Conservation (phyloP, 2,113 vertebrate genomes). For the Trogon melanurus region DNA sequence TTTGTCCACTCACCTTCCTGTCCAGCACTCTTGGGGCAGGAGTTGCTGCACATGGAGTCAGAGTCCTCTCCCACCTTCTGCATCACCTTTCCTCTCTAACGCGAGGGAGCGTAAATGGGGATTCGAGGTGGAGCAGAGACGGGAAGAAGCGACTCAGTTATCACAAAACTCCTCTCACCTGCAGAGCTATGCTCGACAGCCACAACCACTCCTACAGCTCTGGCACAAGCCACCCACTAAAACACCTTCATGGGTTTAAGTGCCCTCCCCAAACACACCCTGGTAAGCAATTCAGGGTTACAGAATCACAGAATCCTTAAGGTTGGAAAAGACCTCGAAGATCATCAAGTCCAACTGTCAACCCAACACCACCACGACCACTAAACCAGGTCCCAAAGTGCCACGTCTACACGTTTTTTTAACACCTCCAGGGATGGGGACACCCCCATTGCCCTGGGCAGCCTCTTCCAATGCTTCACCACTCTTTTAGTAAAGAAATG, state of each 20-base stretch:
- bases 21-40: no score
- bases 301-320: no score
- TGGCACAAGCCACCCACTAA: not conserved
- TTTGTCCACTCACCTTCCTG: not conserved
- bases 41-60: not conserved
- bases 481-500: no score
- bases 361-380: no score
- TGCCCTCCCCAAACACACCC: not conserved
- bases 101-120: not conserved
- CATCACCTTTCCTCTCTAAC: not conserved
- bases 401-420: no score
- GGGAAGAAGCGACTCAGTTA: accelerated
- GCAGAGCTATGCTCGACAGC: not conserved
- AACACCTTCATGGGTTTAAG: no score
- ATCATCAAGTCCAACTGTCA: no score
- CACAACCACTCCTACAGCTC: not conserved
- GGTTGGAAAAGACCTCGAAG: no score
- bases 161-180: not conserved
- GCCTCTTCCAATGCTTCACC: no score
- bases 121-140: not conserved
- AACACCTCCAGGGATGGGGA: no score
- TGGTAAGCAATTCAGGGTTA: not conserved
- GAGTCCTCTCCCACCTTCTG: not conserved
- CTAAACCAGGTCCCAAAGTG: no score
- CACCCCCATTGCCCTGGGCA: no score